Evolutionary conservation across 2,113 vertebrate genomes (phyloP).

Genomic region (Gymnobelideus leadbeateri): DNA sequence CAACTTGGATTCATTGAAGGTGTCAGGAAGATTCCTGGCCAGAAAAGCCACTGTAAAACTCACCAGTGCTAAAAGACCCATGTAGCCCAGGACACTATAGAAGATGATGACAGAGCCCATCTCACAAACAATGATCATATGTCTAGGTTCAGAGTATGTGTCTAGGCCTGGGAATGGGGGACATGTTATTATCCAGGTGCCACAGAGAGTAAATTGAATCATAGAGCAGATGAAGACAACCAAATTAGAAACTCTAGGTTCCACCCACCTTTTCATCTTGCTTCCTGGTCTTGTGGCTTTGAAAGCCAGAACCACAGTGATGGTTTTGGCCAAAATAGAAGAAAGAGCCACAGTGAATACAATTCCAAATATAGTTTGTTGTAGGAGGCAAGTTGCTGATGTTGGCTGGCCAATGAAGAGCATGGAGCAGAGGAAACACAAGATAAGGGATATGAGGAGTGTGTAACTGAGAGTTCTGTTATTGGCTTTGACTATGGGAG

Average conservation of each 20-base stretch:
- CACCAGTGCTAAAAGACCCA: constrained; percentile 59
- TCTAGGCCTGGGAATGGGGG: constrained; percentile 72
- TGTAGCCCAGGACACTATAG: constrained; percentile 77
- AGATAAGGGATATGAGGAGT: constrained; percentile 48
- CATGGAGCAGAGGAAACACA: constrained; percentile 32
- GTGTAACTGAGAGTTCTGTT: constrained; percentile 55
- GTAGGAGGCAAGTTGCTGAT: background rate
- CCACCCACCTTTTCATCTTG: constrained; percentile 38
- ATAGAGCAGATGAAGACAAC: constrained; percentile 38
- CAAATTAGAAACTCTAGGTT: constrained; percentile 30
- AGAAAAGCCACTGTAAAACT: constrained; percentile 84
- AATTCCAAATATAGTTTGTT: background rate
- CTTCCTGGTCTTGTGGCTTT: constrained; percentile 53
- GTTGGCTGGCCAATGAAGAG: background rate
- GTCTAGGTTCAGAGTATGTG: constrained; percentile 73
- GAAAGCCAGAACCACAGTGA: background rate
- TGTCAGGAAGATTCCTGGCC: constrained; percentile 84
- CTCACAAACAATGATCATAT: constrained; percentile 83
- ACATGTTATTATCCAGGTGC: constrained; percentile 80
- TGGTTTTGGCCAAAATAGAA: constrained; percentile 64
- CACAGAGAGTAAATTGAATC: constrained; percentile 84
- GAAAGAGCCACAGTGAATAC: constrained; percentile 75
- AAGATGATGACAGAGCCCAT: constrained; percentile 83
- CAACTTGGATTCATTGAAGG: constrained; percentile 82
- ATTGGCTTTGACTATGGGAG: constrained; percentile 61